Percentiles rank a stretch among this genome's conserved stretches.
phyloP scores from a whole-genome alignment of 2,888 invertebrate species.

The Trichogramma dendrolimi region DNA sequence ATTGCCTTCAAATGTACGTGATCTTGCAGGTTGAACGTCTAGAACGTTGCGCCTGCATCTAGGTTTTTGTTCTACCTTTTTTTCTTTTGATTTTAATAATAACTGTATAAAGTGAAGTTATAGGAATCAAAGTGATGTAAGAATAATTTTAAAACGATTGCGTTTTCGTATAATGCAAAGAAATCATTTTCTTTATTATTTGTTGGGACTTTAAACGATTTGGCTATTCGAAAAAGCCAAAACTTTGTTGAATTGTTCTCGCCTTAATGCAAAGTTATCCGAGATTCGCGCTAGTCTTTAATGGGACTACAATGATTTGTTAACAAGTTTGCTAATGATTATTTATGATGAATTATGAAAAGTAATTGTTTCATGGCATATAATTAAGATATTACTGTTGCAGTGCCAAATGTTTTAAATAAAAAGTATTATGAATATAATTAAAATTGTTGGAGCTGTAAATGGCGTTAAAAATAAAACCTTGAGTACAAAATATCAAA shows the following conservation, averaged over 20 bases:
- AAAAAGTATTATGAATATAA: conserved; percentile 5
- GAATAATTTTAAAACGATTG: conserved; percentile 10
- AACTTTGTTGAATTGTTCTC: conserved; percentile 37
- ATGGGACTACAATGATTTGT: conserved; percentile 14
- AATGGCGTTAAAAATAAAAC: conserved; percentile 22
- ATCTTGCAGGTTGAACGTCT: conserved; percentile 25
- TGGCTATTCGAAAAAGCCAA: conserved; percentile 21
- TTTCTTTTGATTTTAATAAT: conserved; percentile 24
- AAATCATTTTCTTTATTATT: conserved; percentile 20
- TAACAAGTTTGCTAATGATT: conserved; percentile 20
- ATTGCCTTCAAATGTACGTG: conserved; percentile 26
- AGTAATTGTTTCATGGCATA: conserved; percentile 27
- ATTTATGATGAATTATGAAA: conserved; percentile 29
- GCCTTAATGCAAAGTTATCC: conserved; percentile 37
- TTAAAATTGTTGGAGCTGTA: conserved; percentile 18
- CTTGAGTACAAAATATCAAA: conserved; percentile 30
- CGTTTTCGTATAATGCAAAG: conserved; percentile 20
- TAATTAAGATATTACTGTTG: conserved; percentile 29
- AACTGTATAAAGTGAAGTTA: conserved; percentile 23
- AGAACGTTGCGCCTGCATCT: conserved; percentile 25
- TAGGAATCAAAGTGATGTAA: not conserved
- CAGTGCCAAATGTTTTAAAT: conserved; percentile 29
- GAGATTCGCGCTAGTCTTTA: conserved; percentile 34
- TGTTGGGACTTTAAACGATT: conserved; percentile 23
- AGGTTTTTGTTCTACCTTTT: conserved; percentile 22